phyloP scores from a whole-genome alignment of 1,140 invertebrate species.

The Drosophila cardini region DNA sequence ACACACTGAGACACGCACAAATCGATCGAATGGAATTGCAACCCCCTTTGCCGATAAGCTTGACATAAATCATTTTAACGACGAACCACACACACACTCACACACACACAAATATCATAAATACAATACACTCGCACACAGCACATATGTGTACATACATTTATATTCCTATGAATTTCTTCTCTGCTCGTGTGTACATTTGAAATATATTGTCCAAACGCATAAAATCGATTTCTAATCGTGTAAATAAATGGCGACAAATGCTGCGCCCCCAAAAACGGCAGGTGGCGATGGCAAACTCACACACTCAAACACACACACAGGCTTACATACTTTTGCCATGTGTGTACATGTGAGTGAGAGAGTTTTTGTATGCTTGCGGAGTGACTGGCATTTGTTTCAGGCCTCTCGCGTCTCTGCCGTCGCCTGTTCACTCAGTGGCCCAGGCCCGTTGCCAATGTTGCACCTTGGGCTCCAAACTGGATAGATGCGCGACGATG shows the following conservation, averaged over 20 bases:
- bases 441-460: constrained; percentile 50
- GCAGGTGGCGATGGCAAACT: constrained; percentile 37
- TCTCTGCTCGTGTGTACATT: constrained; percentile 46
- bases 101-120: constrained; percentile 1
- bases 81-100: constrained; percentile 47
- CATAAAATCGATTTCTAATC: constrained; percentile 82
- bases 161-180: constrained; percentile 34
- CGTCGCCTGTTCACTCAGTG: background rate
- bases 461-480: constrained; percentile 69
- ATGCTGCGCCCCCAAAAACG: constrained; percentile 57
- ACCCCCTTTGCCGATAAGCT: constrained; percentile 58
- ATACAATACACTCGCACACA: background rate
- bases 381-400: constrained; percentile 41
- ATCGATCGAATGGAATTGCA: constrained; percentile 41
- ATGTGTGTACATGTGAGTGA: constrained; percentile 2
- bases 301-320: constrained; percentile 13
- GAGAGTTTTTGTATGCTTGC: constrained; percentile 3
- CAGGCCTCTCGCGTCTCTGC: constrained; percentile 20
- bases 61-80: constrained; percentile 81
- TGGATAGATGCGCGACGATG: constrained; percentile 39
- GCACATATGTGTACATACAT: constrained; percentile 10
- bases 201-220: constrained; percentile 76
- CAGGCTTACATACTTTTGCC: background rate
- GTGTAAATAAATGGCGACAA: constrained; percentile 82
- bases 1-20: constrained; percentile 20